Percentiles rank a stretch among this genome's conserved stretches.
Evolutionary conservation across 2,797 vertebrate genomes (phyloP).

Genomic region (Graptemys geographica): DNA sequence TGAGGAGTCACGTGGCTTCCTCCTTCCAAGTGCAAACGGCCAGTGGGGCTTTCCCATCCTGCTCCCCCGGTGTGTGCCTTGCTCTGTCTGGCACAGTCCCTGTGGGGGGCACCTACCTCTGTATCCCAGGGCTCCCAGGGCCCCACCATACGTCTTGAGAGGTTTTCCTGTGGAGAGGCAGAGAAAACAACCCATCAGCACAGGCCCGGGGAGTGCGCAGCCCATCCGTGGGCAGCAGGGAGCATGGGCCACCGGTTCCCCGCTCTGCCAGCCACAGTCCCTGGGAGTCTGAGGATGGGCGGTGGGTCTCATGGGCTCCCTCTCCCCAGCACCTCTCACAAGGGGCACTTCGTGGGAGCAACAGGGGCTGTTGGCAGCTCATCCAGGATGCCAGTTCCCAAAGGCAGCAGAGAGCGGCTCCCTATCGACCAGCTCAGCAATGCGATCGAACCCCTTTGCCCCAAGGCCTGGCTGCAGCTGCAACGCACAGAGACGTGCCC

Average conservation of each 20-base stretch:
- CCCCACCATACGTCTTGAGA: slow-evolving; percentile 87
- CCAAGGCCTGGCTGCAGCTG: too few species aligned
- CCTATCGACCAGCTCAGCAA: neutral
- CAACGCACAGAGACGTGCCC: too few species aligned
- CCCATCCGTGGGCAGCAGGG: neutral
- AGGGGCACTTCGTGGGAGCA: neutral
- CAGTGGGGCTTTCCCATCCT: neutral
- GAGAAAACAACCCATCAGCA: fast-evolving
- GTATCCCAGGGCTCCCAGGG: slow-evolving; percentile 89
- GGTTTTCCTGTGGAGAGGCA: slow-evolving; percentile 86
- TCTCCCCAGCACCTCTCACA: neutral
- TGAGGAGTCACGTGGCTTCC: too few species aligned
- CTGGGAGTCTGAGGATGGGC: too few species aligned
- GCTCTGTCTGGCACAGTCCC: fast-evolving
- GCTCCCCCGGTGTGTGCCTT: too few species aligned
- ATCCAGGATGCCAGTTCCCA: neutral
- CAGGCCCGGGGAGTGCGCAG: neutral
- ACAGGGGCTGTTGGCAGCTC: too few species aligned
- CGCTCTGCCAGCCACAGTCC: too few species aligned
- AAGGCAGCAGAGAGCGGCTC: neutral
- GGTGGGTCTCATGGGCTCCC: too few species aligned
- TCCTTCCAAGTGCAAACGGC: neutral
- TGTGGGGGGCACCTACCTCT: slow-evolving; percentile 80
- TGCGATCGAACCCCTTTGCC: too few species aligned
- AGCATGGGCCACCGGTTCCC: neutral